Conservation (phyloP, 2,797 vertebrate genomes). For the Catharus ustulatus region DNA sequence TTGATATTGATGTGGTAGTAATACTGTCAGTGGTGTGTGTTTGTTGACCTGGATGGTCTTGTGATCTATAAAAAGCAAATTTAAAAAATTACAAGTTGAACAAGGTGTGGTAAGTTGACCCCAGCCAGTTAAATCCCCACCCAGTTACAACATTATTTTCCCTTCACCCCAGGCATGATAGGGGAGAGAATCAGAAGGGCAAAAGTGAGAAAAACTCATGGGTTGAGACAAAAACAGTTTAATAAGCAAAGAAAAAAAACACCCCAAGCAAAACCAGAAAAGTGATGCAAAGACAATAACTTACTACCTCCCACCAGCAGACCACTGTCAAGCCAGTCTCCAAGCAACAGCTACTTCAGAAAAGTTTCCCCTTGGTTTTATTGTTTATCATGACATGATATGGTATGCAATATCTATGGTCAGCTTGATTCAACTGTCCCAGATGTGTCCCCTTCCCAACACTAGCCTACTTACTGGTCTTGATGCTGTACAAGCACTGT, state of each 20-base stretch:
- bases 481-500: neutral
- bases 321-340: neutral
- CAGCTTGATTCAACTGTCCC: neutral
- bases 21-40: constrained; percentile 66
- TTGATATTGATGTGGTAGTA: constrained; percentile 63
- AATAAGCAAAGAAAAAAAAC: neutral
- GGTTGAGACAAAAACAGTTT: neutral
- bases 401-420: neutral
- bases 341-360: neutral
- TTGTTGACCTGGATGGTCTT: constrained; percentile 75
- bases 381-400: neutral
- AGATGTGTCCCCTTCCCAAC: neutral
- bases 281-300: neutral
- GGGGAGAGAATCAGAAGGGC: neutral
- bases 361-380: neutral
- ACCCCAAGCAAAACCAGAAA: neutral
- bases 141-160: neutral
- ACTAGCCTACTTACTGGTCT: neutral
- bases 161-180: neutral
- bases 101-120: neutral
- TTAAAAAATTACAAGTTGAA: neutral
- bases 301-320: neutral
- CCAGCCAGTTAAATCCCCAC: neutral
- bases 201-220: neutral
- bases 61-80: constrained; percentile 65